Conservation (phyloP, 2,113 vertebrate species). For the Carassius auratus region DNA sequence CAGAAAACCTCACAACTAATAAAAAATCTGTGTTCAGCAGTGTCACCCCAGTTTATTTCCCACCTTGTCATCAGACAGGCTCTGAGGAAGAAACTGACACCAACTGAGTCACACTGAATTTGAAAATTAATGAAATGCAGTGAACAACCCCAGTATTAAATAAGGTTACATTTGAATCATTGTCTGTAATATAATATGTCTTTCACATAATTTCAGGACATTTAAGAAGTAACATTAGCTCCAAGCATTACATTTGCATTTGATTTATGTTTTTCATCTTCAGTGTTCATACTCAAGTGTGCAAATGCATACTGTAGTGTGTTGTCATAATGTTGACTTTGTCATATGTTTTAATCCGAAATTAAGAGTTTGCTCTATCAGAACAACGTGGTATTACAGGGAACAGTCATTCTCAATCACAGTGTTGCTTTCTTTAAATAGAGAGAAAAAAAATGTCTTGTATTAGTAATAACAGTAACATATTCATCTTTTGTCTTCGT, state of each 20-base stretch:
- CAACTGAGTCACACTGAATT: slow-evolving; percentile 2
- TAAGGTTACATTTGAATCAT: neutral
- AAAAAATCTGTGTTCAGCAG: slow-evolving; percentile 18
- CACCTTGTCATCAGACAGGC: neutral
- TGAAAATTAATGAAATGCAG: neutral
- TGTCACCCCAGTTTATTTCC: neutral
- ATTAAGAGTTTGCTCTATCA: neutral
- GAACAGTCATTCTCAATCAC: neutral
- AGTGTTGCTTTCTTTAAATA: neutral
- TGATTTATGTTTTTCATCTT: no score
- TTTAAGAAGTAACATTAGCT: neutral
- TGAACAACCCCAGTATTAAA: neutral
- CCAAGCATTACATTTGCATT: no score
- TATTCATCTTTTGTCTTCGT: neutral
- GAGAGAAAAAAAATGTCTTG: neutral
- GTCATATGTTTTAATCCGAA: neutral
- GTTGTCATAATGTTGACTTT: neutral
- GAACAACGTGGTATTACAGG: neutral
- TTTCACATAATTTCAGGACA: neutral
- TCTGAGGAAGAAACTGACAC: neutral
- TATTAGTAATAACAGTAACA: slow-evolving; percentile 8
- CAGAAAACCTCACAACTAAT: neutral
- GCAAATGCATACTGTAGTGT: no score
- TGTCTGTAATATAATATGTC: neutral
- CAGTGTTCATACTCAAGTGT: no score